Percentiles rank a stretch among this genome's conserved stretches.
Conservation (phyloP, 2,797 vertebrate genomes). For the Morus bassanus region DNA sequence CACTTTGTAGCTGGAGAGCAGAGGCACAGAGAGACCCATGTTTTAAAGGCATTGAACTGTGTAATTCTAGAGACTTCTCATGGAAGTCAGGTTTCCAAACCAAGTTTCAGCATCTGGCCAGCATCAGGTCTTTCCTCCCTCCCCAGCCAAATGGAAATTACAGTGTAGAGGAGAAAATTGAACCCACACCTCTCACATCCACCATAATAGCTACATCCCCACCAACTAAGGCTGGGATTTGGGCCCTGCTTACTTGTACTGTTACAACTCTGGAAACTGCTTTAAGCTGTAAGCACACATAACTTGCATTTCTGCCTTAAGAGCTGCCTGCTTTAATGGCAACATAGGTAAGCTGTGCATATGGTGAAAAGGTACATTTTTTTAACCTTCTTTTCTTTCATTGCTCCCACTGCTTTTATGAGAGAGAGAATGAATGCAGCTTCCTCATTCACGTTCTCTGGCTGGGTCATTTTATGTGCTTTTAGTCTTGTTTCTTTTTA, state of each 20-base stretch:
- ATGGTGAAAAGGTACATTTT: background rate
- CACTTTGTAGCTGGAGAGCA: background rate
- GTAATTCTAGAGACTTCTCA: background rate
- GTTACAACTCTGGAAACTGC: background rate
- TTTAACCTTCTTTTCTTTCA: background rate
- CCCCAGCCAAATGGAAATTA: background rate
- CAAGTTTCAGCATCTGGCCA: background rate
- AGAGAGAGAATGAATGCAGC: background rate
- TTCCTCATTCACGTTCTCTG: background rate
- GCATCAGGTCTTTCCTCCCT: background rate
- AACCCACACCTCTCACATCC: background rate
- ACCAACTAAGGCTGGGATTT: background rate
- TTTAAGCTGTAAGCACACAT: background rate
- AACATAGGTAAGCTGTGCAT: background rate
- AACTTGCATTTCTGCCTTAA: background rate
- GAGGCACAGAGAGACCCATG: background rate
- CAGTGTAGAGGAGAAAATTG: background rate
- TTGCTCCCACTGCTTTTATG: background rate
- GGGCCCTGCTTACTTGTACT: background rate
- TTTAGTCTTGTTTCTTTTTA: background rate
- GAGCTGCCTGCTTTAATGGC: background rate
- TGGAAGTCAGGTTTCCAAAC: background rate
- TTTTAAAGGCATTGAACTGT: background rate
- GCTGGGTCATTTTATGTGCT: background rate
- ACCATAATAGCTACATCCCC: background rate